Evolutionary conservation across 1,140 invertebrate genomes (phyloP).

Genomic region (Mamestra configurata): DNA sequence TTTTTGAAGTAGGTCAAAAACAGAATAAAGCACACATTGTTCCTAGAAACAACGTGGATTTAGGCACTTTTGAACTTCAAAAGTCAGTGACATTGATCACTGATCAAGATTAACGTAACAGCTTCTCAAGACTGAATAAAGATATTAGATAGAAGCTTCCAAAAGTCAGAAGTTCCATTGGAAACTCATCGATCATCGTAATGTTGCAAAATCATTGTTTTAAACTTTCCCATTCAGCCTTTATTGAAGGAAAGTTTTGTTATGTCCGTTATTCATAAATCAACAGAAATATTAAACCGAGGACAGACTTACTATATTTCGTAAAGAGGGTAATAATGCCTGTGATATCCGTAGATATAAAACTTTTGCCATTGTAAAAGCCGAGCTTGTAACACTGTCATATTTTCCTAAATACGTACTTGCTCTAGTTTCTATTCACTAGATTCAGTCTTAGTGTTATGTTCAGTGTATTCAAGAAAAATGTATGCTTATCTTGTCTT

Average conservation of each 20-base stretch:
- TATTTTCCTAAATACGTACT: background rate
- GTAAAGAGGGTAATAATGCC: background rate
- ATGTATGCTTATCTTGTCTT: background rate
- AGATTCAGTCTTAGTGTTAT: background rate
- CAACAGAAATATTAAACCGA: slow-evolving; percentile 12
- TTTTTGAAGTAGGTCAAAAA: too few relatives aligned
- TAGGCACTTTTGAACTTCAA: background rate
- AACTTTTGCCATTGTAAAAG: background rate
- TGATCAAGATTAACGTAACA: background rate
- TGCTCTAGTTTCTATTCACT: slow-evolving; percentile 1
- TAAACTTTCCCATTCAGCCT: slow-evolving; percentile 34
- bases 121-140: background rate
- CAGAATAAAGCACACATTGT: too few relatives aligned
- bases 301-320: slow-evolving; percentile 2
- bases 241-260: slow-evolving; percentile 26
- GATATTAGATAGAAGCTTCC: background rate
- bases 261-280: slow-evolving; percentile 24
- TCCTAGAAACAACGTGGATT: too few relatives aligned
- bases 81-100: background rate
- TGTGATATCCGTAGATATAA: background rate
- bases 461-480: background rate
- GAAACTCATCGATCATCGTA: slow-evolving; percentile 43
- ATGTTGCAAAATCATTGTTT: slow-evolving; percentile 52
- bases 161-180: slow-evolving; percentile 26
- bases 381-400: background rate